Evolutionary conservation across 2,797 vertebrate species (phyloP).

Genomic region (Eulemur mongoz): DNA sequence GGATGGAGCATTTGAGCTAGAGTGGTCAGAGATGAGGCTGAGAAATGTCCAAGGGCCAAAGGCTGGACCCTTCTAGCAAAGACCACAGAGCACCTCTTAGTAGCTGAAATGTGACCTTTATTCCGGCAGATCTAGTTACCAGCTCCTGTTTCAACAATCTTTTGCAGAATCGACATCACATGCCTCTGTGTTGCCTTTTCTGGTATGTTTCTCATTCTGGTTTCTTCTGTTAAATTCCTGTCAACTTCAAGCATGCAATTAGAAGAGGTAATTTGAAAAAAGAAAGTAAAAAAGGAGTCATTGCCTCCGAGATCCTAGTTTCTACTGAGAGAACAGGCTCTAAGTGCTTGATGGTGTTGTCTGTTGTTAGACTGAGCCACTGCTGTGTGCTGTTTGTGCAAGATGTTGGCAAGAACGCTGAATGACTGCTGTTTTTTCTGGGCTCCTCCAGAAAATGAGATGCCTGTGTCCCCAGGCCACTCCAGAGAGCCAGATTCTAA

Average conservation of each 20-base stretch:
- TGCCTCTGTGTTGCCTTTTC: not conserved
- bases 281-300: not conserved
- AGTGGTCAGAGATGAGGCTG: not conserved
- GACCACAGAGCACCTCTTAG: not conserved
- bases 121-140: not conserved
- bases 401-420: not conserved
- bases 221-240: conserved; percentile 22
- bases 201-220: not conserved
- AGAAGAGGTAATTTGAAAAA: conserved; percentile 20
- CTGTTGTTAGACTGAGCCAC: not conserved
- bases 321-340: not conserved
- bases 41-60: not conserved
- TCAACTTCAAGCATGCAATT: not conserved
- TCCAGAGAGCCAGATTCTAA: conserved; percentile 24
- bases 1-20: not conserved
- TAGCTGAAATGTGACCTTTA: not conserved
- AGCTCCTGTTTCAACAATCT: not conserved
- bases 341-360: not conserved
- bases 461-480: conserved; percentile 27
- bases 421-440: conserved; percentile 44
- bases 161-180: not conserved
- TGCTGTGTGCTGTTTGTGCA: not conserved
- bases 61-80: not conserved
- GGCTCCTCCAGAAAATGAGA: conserved; percentile 46
- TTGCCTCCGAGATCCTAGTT: not conserved